phyloP scores from a whole-genome alignment of 1,140 invertebrate species.

The Drosophila fuyamai region DNA sequence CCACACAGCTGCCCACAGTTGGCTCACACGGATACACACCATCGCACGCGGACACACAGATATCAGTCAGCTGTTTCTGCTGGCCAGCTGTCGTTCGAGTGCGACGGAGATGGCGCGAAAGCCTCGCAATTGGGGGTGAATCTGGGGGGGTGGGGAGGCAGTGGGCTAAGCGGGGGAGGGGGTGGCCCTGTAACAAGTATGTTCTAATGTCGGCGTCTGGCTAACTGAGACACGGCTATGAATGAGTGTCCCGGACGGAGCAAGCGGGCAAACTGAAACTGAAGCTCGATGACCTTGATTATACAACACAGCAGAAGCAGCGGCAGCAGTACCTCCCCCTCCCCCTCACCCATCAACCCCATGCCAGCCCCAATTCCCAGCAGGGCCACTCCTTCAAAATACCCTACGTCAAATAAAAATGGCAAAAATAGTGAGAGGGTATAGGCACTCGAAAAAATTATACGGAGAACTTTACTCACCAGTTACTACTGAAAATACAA shows the following conservation, averaged over 20 bases:
- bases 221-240: conserved; percentile 77
- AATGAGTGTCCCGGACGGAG: conserved; percentile 45
- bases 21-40: conserved; percentile 11
- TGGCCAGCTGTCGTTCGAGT: conserved; percentile 62
- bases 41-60: conserved; percentile 24
- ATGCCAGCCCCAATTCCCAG: conserved; percentile 1
- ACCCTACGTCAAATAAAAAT: conserved; percentile 67
- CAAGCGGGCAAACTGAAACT: conserved; percentile 45
- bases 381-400: conserved; percentile 35
- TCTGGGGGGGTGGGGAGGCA: neutral
- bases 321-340: conserved; percentile 2
- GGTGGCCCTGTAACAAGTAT: conserved; percentile 52
- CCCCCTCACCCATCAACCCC: neutral
- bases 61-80: conserved; percentile 74
- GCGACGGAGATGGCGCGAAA: conserved; percentile 69
- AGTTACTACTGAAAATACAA: too few relatives aligned
- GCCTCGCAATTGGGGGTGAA: conserved; percentile 33
- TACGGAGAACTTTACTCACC: too few relatives aligned
- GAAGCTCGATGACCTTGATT: conserved; percentile 79
- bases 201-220: conserved; percentile 78
- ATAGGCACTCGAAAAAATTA: conserved; percentile 34
- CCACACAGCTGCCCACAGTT: conserved; percentile 2
- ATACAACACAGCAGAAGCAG: conserved; percentile 61
- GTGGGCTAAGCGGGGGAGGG: conserved; percentile 1
- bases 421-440: conserved; percentile 60